Evolutionary conservation across 2,113 vertebrate species (phyloP).

Genomic region (Pelecanus crispus): DNA sequence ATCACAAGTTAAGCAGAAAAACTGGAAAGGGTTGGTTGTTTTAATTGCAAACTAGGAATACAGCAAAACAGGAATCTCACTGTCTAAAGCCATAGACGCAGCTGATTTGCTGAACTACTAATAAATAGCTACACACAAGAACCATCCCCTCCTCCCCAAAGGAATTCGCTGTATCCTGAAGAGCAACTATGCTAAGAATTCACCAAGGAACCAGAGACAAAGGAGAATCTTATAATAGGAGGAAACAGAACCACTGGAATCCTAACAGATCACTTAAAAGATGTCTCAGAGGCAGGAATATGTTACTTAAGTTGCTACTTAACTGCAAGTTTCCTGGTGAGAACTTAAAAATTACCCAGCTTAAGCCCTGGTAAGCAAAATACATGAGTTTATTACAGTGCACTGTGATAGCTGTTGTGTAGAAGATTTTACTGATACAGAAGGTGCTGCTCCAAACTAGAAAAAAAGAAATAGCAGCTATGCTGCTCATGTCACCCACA

Average conservation of each 20-base stretch:
- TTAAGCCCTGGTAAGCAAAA: background rate
- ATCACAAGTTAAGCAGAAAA: background rate
- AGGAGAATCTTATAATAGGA: background rate
- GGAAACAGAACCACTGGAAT: background rate
- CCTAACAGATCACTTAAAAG: background rate
- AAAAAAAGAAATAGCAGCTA: background rate
- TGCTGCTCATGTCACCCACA: background rate
- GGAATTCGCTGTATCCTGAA: background rate
- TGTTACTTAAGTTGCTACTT: background rate
- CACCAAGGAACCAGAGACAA: background rate
- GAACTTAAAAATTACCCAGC: background rate
- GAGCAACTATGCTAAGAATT: slow-evolving; percentile 23
- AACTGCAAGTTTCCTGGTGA: background rate
- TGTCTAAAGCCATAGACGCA: background rate
- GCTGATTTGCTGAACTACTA: background rate
- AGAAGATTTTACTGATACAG: background rate
- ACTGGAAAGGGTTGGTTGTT: background rate
- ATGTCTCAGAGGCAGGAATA: background rate
- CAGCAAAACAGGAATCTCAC: background rate
- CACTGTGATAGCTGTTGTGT: background rate
- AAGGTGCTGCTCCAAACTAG: background rate
- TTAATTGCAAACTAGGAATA: background rate
- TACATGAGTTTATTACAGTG: background rate
- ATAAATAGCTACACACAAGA: background rate
- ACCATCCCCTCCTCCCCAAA: background rate